Percentiles rank a stretch among this genome's conserved stretches.
Conservation (phyloP, 2,113 vertebrate genomes). For the Chamaetylas fuelleborni region DNA sequence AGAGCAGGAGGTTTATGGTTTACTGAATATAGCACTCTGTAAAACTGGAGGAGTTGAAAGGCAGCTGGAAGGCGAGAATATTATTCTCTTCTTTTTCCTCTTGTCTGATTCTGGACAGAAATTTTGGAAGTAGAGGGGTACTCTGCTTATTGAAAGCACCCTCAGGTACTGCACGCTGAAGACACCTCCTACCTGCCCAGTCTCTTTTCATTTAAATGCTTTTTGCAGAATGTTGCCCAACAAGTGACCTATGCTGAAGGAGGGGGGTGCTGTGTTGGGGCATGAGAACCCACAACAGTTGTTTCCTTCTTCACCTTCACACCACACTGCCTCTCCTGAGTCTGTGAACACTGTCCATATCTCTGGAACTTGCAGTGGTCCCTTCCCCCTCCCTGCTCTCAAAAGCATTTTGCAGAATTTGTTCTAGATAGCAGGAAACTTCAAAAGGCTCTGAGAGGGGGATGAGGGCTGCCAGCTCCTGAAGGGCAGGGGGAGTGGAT, state of each 20-base stretch:
- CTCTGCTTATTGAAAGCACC: not conserved
- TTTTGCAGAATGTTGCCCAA: not conserved
- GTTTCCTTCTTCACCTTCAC: not conserved
- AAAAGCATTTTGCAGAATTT: constrained; percentile 61
- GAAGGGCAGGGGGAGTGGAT: constrained; percentile 57
- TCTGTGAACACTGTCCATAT: not conserved
- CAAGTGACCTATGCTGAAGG: not conserved
- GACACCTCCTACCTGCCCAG: not conserved
- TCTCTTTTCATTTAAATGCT: not conserved
- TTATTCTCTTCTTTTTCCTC: not conserved
- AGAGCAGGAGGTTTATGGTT: not conserved
- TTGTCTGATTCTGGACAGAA: not conserved
- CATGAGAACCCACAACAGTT: not conserved
- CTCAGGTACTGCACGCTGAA: not conserved
- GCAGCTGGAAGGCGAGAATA: not conserved
- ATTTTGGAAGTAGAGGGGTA: not conserved
- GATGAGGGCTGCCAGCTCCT: constrained; percentile 49
- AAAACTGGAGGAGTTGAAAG: not conserved
- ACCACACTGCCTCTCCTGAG: not conserved
- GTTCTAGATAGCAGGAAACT: constrained; percentile 72
- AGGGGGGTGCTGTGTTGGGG: not conserved
- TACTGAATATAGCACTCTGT: not conserved
- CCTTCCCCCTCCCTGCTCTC: constrained; percentile 40
- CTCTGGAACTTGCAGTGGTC: constrained; percentile 14
- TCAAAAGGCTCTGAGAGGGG: constrained; percentile 63